Base-by-base conservation (phyloP, 2,113 vertebrate species). In the Thryonomys swinderianus region DNA sequence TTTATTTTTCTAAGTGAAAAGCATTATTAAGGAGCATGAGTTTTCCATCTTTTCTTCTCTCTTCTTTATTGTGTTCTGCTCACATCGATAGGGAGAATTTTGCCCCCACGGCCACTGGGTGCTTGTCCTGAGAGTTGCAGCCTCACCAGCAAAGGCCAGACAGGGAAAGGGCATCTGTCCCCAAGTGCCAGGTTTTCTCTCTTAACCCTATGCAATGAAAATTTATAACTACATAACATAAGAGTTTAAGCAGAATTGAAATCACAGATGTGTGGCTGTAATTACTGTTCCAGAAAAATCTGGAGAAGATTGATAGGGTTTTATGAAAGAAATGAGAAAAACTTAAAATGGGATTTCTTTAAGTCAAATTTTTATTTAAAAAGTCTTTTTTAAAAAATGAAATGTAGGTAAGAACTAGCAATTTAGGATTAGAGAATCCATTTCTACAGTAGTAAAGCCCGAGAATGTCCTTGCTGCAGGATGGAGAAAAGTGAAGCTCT, bases 1-100 rank as follows among this genome's bases (percentile, higher is more conserved):
- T 45, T 90, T 67, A 17, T 83, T 40, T 32, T 84, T 85, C 76
- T 84, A 92, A 61, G 25, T 88, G 45, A 30, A 84, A 95, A 87
- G 61, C 3, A 73, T 90, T 87, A 55, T 30, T 88, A 51, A 83
- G 21, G 23, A 93, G 66, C 34, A 67, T 57, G 87, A 53, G 12
- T 32, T 66, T 59, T 48, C 32, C 45, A 92, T 83, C 61, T 90
- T 18, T 18, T 25, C 48, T 9, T 27, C n/a, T 53, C 1, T 21
- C 0, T 34, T 25, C 37, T 69, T 57, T 85, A 32, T 62, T 66
- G 37, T 13, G 5, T 86, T 69, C 4, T 32, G 40, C 91, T 86
- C 17, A 45, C 7, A 17, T 66, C 67, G 62, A 37, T 0, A n/a
- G 45, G n/a, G 80, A 13, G 13, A 69, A 37, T 69, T 67, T 59